Conservation (phyloP, 2,888 invertebrate species). For the Eurytoma adleriae region DNA sequence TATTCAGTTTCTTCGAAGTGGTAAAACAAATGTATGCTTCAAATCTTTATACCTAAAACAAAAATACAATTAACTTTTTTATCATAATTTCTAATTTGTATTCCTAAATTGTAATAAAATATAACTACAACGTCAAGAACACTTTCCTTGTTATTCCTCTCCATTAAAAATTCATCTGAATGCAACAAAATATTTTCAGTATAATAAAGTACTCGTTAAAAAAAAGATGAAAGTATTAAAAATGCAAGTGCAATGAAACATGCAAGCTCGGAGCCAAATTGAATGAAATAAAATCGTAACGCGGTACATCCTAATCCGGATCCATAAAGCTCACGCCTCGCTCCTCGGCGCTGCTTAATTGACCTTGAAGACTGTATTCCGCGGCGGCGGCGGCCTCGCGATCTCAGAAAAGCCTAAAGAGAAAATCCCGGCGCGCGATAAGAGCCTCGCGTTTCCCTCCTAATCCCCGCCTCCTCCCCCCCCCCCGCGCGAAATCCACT, state of each 20-base stretch:
- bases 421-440: slow-evolving; percentile 10
- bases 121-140: too few species aligned
- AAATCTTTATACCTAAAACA: too few species aligned
- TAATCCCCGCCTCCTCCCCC: slow-evolving; percentile 22
- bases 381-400: background rate
- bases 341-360: background rate
- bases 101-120: too few species aligned
- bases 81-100: too few species aligned
- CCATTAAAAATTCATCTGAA: too few species aligned
- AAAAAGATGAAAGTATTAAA: too few species aligned
- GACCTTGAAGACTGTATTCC: slow-evolving; percentile 23
- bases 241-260: background rate
- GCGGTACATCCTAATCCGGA: background rate
- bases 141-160: too few species aligned
- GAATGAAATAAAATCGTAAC: background rate
- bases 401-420: background rate
- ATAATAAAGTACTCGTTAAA: too few species aligned
- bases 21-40: too few species aligned
- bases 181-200: too few species aligned
- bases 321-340: background rate
- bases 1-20: too few species aligned
- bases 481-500: background rate
- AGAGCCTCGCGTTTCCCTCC: slow-evolving; percentile 6
- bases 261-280: background rate
- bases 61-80: too few species aligned